A percentile compares a stretch with the other conserved stretches of the same genome.
phyloP scores from a whole-genome alignment of 30 jellyfish, hydroid and myxozoan genomes.

The Turritopsis dohrnii region DNA sequence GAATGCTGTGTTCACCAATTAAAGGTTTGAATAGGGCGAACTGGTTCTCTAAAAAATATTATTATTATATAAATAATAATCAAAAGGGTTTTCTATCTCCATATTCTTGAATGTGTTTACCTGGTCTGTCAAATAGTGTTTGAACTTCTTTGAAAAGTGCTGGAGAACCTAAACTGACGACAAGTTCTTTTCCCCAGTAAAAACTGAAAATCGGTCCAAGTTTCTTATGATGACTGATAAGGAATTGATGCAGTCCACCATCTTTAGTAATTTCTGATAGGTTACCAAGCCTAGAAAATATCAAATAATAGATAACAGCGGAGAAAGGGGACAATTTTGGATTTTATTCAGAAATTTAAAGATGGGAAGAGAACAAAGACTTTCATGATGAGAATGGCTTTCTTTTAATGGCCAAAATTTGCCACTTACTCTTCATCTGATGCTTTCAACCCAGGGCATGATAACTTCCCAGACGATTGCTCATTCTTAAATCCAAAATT shows the following conservation, averaged over 20 bases:
- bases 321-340: too few species aligned
- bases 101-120: slow-evolving; percentile 16
- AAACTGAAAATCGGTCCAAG: slow-evolving; percentile 71
- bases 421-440: slow-evolving; percentile 56
- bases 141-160: slow-evolving; percentile 54
- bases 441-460: slow-evolving; percentile 76
- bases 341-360: too few species aligned
- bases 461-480: slow-evolving; percentile 35
- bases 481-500: slow-evolving; percentile 35
- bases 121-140: slow-evolving; percentile 76
- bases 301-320: too few species aligned
- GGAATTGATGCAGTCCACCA: slow-evolving; percentile 70
- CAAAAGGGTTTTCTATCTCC: background rate
- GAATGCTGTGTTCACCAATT: slow-evolving; percentile 74
- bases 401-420: background rate
- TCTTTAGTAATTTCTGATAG: slow-evolving; percentile 52
- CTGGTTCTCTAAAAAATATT: slow-evolving; percentile 31
- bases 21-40: slow-evolving; percentile 59
- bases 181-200: slow-evolving; percentile 86
- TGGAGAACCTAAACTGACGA: slow-evolving; percentile 69
- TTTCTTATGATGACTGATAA: slow-evolving; percentile 47
- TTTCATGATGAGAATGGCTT: too few species aligned
- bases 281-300: slow-evolving; percentile 51
- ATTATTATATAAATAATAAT: too few species aligned
- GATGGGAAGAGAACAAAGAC: too few species aligned